Base-by-base conservation (phyloP, 1,140 invertebrate genomes). In the Probaryconus sp. region DNA sequence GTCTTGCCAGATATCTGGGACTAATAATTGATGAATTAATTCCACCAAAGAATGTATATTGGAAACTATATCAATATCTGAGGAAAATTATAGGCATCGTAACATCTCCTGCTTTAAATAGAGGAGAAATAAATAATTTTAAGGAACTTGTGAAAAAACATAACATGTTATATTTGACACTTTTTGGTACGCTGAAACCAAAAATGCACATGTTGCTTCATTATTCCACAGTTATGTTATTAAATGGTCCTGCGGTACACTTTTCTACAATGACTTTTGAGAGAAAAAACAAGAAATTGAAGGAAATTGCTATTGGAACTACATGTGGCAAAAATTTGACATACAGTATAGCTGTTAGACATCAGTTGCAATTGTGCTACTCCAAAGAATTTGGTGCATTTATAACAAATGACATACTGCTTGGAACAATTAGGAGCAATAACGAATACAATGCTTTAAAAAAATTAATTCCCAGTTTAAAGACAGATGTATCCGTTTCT, bases 191-290 rank as follows among this genome's bases (percentile, higher is more conserved):
- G 7, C 10, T 72, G 24, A 65, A 45, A 10, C 61, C 70, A 13
- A 67, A 73, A 26, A 61, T 67, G 53, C 70, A 73, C 37, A 43
- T 73, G n/a, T 53, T 7, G 45, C 2, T 67, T 7, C 70, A 73
- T 47, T 67, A 67, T 16, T 10, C 7, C 7, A 6, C 13, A 21
- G 10, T 53, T 9, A 73, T 73, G 21, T n/a, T 35, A 20, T 9
- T 33, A 31, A 47, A 51, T 47, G 70, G 61, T 6, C 70, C 70
- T 18, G 17, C 68, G 21, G 18, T 58, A 7, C 65, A 64, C 31
- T 73, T 38, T 40, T 63, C 50, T 11, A 30, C 26, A 7, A 58
- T 69, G 42, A 63, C 30, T 2, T 63, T 24, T 30, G 53, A 56
- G 33, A 31, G 64, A 47, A 64, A 53, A 40, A 65, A 77, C 45